Evolutionary conservation across 2,113 vertebrate genomes (phyloP).

Genomic region (Cavia porcellus): DNA sequence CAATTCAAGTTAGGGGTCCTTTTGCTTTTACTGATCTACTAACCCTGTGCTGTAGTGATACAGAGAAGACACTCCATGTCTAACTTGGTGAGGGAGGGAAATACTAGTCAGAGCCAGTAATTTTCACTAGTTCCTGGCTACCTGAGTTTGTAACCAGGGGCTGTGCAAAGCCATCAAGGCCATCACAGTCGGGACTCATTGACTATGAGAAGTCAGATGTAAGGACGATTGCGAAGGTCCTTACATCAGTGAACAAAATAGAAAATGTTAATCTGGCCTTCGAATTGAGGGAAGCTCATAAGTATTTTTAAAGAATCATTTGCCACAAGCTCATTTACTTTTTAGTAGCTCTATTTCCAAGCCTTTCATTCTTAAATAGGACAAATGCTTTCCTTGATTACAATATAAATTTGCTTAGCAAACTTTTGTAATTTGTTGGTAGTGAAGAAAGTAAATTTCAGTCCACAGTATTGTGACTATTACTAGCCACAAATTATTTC

Average conservation of each 20-base stretch:
- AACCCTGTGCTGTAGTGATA: not conserved
- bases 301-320: slow-evolving; percentile 64
- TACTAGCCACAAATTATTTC: not conserved
- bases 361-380: not conserved
- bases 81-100: not conserved
- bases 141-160: not conserved
- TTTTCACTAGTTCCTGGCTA: not conserved
- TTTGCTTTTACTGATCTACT: not conserved
- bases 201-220: slow-evolving; percentile 10
- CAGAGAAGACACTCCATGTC: not conserved
- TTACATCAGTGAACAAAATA: not conserved
- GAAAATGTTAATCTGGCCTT: slow-evolving; percentile 5
- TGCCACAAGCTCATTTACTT: slow-evolving; percentile 60
- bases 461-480: not conserved
- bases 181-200: not conserved
- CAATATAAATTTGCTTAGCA: not conserved
- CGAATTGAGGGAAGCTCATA: not conserved
- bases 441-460: slow-evolving; percentile 2
- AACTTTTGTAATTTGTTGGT: not conserved
- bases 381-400: slow-evolving; percentile 41
- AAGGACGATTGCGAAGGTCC: not conserved
- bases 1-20: not conserved
- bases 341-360: slow-evolving; percentile 57
- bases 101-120: not conserved
- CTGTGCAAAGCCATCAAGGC: not conserved